Evolutionary conservation across 1,140 invertebrate species (phyloP), one percentile per base, ranked within the genome.

Genomic region (Cotesia vestalis): DNA sequence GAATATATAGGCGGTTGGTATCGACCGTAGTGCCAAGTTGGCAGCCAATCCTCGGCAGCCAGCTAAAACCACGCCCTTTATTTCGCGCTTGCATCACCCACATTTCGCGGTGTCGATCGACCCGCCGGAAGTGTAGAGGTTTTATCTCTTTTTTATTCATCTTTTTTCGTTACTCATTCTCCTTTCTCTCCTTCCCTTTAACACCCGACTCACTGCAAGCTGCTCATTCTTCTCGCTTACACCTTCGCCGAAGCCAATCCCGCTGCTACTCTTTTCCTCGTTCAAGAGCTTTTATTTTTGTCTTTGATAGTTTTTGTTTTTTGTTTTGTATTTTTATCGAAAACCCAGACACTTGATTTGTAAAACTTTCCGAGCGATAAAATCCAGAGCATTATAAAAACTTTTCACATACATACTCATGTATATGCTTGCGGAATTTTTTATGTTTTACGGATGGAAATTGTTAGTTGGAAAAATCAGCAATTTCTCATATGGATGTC

Each of bases 11-110:
- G 80, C 80, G 79, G 78, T 81, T 78, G 79, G 80, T 87, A 87
- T 87, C 85, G 85, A 87, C 85, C 85, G 82, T 81, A 78, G 83
- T 81, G 80, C 82, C 83, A 85, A 85, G 81, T 85, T 84, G 78
- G 81, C 83, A 85, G 83, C 85, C 85, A 86, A 86, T 86, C 86
- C 84, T 84, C 82, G 83, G 74, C 81, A 79, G 80, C 82, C 82
- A 81, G 80, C 81, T 83, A 84, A 86, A 86, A 86, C 86, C 86
- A 87, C 86, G 86, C 86, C 86, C 86, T 87, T 87, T 85, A 86
- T 86, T 86, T 85, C 81, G 81, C 84, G 81, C 83, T 79, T 82
- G 81, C 81, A 84, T 85, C 83, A 83, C 80, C 82, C 79, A 76
- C 81, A 81, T 85, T 80, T 84, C 78, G 80, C 80, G 80, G 75